Conservation (phyloP, 2,797 vertebrate genomes). For the Mus spretus region DNA sequence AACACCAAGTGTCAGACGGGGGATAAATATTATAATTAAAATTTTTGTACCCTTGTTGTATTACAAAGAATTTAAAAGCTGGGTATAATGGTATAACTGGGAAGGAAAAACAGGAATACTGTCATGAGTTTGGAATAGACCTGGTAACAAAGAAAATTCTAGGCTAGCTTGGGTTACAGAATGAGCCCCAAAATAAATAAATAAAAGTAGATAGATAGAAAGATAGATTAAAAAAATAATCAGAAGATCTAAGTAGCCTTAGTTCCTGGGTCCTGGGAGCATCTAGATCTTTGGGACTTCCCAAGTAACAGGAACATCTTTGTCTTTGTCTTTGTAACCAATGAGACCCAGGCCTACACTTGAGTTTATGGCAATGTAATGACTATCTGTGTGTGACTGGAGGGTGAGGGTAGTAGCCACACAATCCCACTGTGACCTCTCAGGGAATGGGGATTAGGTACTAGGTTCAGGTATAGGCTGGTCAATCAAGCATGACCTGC, state of each 20-base stretch:
- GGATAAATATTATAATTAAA: background rate
- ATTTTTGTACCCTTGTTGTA: background rate
- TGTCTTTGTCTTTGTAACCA: background rate
- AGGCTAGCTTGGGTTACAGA: background rate
- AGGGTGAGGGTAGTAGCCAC: no score
- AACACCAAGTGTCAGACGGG: background rate
- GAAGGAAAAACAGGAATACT: background rate
- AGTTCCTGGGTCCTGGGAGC: background rate
- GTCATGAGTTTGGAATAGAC: background rate
- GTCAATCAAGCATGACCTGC: no score
- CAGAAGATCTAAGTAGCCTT: background rate
- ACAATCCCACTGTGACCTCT: background rate
- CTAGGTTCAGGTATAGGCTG: background rate
- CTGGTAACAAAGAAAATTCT: background rate
- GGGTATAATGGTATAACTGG: background rate
- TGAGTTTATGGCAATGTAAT: background rate
- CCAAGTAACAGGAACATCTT: background rate
- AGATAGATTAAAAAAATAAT: no score
- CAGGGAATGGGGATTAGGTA: background rate
- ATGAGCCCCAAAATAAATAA: no score
- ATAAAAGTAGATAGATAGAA: no score
- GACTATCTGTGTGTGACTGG: no score
- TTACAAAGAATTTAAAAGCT: background rate
- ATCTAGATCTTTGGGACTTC: background rate
- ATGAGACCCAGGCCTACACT: background rate